phyloP scores from a whole-genome alignment of 2,888 invertebrate genomes.

The Diarsia mendica region DNA sequence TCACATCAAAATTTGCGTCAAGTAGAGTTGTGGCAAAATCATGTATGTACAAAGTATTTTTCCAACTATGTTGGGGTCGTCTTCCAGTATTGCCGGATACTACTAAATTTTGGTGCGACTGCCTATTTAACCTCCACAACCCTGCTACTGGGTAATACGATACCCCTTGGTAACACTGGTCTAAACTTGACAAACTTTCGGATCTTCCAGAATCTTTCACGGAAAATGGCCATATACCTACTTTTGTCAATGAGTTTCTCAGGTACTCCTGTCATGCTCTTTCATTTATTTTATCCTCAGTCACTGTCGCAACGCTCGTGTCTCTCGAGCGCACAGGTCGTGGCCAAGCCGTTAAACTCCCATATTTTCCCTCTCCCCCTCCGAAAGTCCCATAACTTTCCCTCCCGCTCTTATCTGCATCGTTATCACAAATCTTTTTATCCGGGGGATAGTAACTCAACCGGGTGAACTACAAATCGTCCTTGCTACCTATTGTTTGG shows the following conservation, averaged over 20 bases:
- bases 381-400: constrained; percentile 40
- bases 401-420: constrained; percentile 57
- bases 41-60: neutral
- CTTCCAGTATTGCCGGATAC: neutral
- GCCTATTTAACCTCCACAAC: neutral
- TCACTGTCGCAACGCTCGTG: neutral
- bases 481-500: constrained; percentile 49
- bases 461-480: constrained; percentile 66
- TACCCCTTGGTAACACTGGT: neutral
- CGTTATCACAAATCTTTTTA: constrained; percentile 70
- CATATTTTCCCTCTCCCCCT: constrained; percentile 15
- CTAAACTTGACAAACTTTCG: neutral
- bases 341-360: constrained; percentile 2
- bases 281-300: neutral
- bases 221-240: too few species aligned
- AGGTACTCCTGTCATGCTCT: neutral
- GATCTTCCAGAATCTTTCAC: neutral
- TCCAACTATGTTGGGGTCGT: neutral
- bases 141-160: neutral
- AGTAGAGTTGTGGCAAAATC: neutral
- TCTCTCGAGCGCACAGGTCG: neutral
- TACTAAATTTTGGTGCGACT: too few species aligned
- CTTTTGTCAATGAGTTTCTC: neutral
- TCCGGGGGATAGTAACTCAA: constrained; percentile 56
- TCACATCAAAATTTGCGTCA: neutral